Evolutionary conservation across 2,113 vertebrate species (phyloP), one percentile per base, ranked within the genome.

Genomic region (Chelonoidis abingdonii): DNA sequence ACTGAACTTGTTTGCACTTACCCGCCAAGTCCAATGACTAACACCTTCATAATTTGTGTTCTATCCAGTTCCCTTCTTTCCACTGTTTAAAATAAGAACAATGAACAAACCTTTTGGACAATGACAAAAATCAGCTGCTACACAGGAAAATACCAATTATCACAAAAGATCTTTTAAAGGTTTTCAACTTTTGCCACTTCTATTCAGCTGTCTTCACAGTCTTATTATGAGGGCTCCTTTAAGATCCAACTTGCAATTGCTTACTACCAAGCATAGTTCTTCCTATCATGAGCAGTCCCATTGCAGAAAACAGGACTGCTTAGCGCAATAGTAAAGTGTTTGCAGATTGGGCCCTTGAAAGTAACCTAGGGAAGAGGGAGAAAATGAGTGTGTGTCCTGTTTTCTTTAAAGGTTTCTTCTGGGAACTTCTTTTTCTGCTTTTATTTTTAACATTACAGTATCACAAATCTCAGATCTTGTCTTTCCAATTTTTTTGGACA

Each of bases 1-100:
- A 88, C 91, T 69, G 29, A 59, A 86, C 69, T 82, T 69, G 44
- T 22, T 91, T 9, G 79, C 83, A 99, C 99, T 99, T 95, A 99
- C 99, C 99, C 99, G 50, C 99, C 98, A 88, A 99, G 98, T 97
- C 99, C 99, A 88, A 99, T 95, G 93, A 99, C 95, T 47, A 99
- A 88, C 16, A 95, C 98, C 97, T 98, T 99, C 99, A 99, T 99
- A 31, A 92, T 95, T 97, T 80, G 72, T 90, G 92, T 94, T 87
- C 84, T 95, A 80, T 79, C 80, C 76, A 86, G 78, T 79, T 95
- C 90, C 78, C 84, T 96, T 95, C 87, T 84, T 97, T 96, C 88
- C 86, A 86, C 93, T 92, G 88, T 84, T 89, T 97, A 95, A 97
- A 95, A 96, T 25, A 94, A 81, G 1, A 89, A 76, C 56, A 87